Evolutionary conservation across 2,113 vertebrate genomes (phyloP).

Genomic region (Pseudolaguvia tuberculata): DNA sequence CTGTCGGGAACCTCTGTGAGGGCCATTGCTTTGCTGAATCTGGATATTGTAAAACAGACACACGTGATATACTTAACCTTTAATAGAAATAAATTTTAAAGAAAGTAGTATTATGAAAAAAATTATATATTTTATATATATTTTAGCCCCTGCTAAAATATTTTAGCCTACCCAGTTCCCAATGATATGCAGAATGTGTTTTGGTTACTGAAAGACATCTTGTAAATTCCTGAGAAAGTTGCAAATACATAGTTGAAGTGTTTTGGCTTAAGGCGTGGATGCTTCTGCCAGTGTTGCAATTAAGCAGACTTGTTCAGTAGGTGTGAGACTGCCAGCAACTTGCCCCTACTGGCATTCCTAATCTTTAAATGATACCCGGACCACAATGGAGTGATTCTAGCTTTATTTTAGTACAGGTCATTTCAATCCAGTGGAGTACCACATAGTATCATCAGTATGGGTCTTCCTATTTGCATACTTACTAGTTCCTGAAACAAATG

Average conservation of each 20-base stretch:
- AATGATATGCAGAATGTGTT: neutral
- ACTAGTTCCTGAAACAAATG: conserved; percentile 84
- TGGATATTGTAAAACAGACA: conserved; percentile 17
- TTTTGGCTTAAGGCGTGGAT: conserved; percentile 5
- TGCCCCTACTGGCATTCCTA: conserved; percentile 46
- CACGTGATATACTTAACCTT: neutral
- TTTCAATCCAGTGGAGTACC: conserved; percentile 36
- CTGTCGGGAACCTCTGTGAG: conserved; percentile 3
- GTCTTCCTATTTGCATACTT: conserved; percentile 74
- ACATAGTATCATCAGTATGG: conserved; percentile 45
- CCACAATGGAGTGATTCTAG: conserved; percentile 40
- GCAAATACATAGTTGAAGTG: conserved; percentile 14
- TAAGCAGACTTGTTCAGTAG: conserved; percentile 25
- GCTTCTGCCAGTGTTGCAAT: conserved; percentile 17
- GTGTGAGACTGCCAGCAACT: conserved; percentile 25
- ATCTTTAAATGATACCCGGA: conserved; percentile 34
- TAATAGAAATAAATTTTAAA: conserved; percentile 3
- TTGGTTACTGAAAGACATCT: neutral
- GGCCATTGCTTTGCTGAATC: conserved; percentile 6
- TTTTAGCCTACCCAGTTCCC: neutral
- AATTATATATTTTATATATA: no score
- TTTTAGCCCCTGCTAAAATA: neutral
- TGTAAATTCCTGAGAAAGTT: conserved; percentile 20
- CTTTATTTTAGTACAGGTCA: conserved; percentile 51
- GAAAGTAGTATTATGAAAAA: neutral